phyloP scores from a whole-genome alignment of 2,113 vertebrate species.

The Pachycephala philippinensis region DNA sequence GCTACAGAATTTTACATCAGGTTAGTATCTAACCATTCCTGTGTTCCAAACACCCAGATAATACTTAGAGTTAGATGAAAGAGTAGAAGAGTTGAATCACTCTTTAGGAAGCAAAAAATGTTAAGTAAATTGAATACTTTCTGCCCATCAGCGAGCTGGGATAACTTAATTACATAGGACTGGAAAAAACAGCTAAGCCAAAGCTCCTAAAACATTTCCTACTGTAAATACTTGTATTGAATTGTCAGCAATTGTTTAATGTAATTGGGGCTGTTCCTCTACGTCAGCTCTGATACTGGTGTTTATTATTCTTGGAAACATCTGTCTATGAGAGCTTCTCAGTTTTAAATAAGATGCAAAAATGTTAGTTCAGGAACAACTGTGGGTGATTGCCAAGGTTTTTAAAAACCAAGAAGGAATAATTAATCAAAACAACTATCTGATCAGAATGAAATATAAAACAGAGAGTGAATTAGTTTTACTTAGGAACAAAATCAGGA shows the following conservation, averaged over 20 bases:
- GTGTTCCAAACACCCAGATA: not conserved
- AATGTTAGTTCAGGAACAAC: not conserved
- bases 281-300: not conserved
- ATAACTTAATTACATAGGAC: not conserved
- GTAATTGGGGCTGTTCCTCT: not conserved
- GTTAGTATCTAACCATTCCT: not conserved
- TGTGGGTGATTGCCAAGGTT: not conserved
- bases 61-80: not conserved
- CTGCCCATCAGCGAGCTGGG: not conserved
- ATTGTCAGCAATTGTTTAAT: constrained; percentile 2
- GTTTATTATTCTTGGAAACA: constrained; percentile 11
- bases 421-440: not conserved
- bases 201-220: not conserved
- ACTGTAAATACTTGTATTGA: not conserved
- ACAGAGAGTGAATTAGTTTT: not conserved
- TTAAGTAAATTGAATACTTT: not conserved
- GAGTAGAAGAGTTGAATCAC: not conserved
- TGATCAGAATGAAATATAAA: not conserved
- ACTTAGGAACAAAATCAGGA: not conserved
- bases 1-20: not conserved
- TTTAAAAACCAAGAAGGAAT: not conserved
- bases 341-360: constrained; percentile 10
- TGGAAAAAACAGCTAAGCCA: not conserved
- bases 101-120: not conserved
- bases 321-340: not conserved